Conservation (phyloP, 2,888 invertebrate species). For the Tineola bisselliella region DNA sequence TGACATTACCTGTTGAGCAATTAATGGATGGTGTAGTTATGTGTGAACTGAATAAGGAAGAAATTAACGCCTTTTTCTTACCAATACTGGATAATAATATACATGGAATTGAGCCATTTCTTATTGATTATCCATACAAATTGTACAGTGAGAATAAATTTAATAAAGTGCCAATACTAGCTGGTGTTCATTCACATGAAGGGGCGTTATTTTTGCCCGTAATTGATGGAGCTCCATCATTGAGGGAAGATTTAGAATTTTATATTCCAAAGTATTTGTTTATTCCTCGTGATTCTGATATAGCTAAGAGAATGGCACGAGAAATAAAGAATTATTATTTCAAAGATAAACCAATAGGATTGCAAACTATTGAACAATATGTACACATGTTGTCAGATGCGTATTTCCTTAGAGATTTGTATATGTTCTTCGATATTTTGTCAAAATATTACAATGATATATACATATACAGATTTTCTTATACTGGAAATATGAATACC, state of each 20-base stretch:
- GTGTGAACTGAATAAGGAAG: slow-evolving; percentile 29
- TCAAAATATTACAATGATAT: slow-evolving; percentile 25
- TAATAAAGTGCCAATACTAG: slow-evolving; percentile 35
- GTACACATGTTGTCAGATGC: slow-evolving; percentile 35
- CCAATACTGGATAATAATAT: slow-evolving; percentile 45
- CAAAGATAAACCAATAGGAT: slow-evolving; percentile 23
- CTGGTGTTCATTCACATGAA: slow-evolving; percentile 37
- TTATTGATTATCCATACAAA: slow-evolving; percentile 33
- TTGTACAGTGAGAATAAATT: slow-evolving; percentile 29
- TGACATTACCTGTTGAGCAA: slow-evolving; percentile 32
- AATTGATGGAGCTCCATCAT: slow-evolving; percentile 31
- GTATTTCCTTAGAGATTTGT: slow-evolving; percentile 34
- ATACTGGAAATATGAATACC: slow-evolving; percentile 41
- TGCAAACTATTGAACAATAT: slow-evolving; percentile 28
- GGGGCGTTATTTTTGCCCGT: slow-evolving; percentile 36
- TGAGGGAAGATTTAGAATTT: slow-evolving; percentile 32
- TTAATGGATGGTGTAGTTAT: slow-evolving; percentile 31
- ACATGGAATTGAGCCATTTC: slow-evolving; percentile 33
- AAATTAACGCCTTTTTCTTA: slow-evolving; percentile 32
- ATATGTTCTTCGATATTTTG: slow-evolving; percentile 30
- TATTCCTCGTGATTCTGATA: slow-evolving; percentile 22
- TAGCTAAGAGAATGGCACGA: slow-evolving; percentile 23
- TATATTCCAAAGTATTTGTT: slow-evolving; percentile 35
- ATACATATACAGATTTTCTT: slow-evolving; percentile 39
- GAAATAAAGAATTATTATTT: slow-evolving; percentile 37